Evolutionary conservation across 2,797 vertebrate genomes (phyloP), one percentile per base, ranked within the genome.

Genomic region (Ptychobarbus kaznakovi): DNA sequence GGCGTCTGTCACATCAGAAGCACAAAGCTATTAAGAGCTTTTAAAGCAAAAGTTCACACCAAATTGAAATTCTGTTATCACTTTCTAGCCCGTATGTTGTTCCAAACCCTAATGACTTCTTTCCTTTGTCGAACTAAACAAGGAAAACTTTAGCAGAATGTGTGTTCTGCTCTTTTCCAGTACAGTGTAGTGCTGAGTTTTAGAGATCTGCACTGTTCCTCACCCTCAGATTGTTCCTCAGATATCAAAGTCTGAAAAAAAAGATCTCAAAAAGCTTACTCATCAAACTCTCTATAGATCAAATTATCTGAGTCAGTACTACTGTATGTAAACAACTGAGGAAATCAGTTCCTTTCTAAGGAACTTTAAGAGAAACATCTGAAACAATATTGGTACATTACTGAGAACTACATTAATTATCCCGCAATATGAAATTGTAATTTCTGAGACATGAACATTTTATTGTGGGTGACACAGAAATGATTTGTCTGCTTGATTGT

Each of bases 1-100:
- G 12, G 22, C 32, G 22, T 76, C 72, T 83, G 61, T 77, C 61
- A 68, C 74, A 76, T 66, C 58, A 83, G 61, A n/a, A 56, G 44
- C 61, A 68, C 61, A 42, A 68, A 51, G 58, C 82, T 25, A 35
- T 83, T 51, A 49, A 42, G 6, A 53, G 44, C 63, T 32, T 69
- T 51, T 68, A 77, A 84, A 53, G 22, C 8, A n/a, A 76, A 18
- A 28, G 25, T 46, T 74, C 12, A 35, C 20, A 12, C 25, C 32
- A 74, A 74, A 63, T 35, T 28, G 32, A 22, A 63, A 22, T 44
- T 72, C 3, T 28, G 22, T 40, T 4, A 28, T 15, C 9, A 51
- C 46, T 75, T 75, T 40, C 25, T 32, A 20, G 16, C 18, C 18
- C 8, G 49, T 9, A 18, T 83, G 58, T 20, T 1, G 8, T 76